These are phyloP conservation scores for Semotilus atromaculatus DNA, from an alignment of 2,797 vertebrate species.

Conservation along the genomic window DNA sequence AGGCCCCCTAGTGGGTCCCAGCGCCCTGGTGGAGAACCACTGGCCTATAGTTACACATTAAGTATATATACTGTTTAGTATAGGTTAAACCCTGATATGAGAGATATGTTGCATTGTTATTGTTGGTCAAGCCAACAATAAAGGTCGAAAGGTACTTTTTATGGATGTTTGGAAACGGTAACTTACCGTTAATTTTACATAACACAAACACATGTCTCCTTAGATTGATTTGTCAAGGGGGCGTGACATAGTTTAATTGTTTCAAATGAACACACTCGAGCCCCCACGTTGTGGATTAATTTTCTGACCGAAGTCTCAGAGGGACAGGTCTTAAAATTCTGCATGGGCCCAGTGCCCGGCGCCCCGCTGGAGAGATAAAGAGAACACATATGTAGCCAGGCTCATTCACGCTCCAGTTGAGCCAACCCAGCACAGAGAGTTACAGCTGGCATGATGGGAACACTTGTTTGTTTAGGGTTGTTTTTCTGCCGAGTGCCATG, in stretches of 20 bases:
- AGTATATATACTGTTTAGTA: not conserved
- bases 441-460: constrained; percentile 59
- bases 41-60: not conserved
- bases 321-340: constrained; percentile 76
- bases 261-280: constrained; percentile 66
- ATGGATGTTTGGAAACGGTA: not conserved
- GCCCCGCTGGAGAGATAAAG: constrained; percentile 60
- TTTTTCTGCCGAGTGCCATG: constrained; percentile 68
- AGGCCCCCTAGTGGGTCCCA: not conserved
- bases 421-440: constrained; percentile 2
- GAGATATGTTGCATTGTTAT: not conserved
- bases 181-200: not conserved
- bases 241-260: constrained; percentile 66
- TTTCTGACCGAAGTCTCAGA: constrained; percentile 70
- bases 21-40: not conserved
- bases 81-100: not conserved
- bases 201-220: constrained; percentile 15
- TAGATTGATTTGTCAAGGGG: constrained; percentile 64
- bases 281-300: constrained; percentile 68
- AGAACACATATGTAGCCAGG: constrained; percentile 73
- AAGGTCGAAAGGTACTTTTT: not conserved
- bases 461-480: constrained; percentile 77
- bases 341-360: constrained; percentile 68
- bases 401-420: constrained; percentile 58
- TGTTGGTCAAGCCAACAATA: not conserved